Percentiles rank a stretch among this genome's conserved stretches.
phyloP scores from a whole-genome alignment of 2,888 invertebrate genomes.

The Mimas tiliae region DNA sequence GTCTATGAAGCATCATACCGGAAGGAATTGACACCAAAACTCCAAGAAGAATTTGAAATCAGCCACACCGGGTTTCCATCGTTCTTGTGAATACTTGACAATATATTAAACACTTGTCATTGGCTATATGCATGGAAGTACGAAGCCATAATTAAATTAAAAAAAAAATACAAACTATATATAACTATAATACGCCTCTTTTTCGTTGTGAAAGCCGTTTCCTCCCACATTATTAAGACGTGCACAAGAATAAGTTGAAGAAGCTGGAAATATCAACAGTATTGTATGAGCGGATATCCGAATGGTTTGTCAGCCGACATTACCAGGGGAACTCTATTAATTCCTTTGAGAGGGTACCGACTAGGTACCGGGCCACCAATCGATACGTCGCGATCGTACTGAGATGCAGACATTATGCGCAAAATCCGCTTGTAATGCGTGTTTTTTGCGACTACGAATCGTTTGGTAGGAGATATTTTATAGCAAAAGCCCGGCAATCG shows the following conservation, averaged over 20 bases:
- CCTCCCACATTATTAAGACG: background rate
- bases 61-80: too few relatives aligned
- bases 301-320: constrained; percentile 45
- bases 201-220: too few relatives aligned
- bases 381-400: constrained; percentile 22
- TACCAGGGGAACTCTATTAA: constrained; percentile 42
- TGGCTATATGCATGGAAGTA: too few relatives aligned
- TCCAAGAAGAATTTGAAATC: too few relatives aligned
- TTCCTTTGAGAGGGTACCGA: constrained; percentile 34
- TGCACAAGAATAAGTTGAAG: constrained; percentile 18
- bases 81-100: too few relatives aligned
- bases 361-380: constrained; percentile 12
- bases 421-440: background rate
- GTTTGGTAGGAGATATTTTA: background rate
- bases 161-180: too few relatives aligned
- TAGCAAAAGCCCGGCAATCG: too few relatives aligned
- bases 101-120: too few relatives aligned
- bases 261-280: constrained; percentile 39
- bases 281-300: constrained; percentile 36
- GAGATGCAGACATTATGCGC: background rate
- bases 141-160: too few relatives aligned
- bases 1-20: too few relatives aligned
- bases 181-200: too few relatives aligned
- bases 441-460: background rate
- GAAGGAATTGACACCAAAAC: too few relatives aligned